A percentile compares a stretch with the other conserved stretches of the same genome.
phyloP scores from a whole-genome alignment of 2,113 vertebrate genomes.

The Astur gentilis region DNA sequence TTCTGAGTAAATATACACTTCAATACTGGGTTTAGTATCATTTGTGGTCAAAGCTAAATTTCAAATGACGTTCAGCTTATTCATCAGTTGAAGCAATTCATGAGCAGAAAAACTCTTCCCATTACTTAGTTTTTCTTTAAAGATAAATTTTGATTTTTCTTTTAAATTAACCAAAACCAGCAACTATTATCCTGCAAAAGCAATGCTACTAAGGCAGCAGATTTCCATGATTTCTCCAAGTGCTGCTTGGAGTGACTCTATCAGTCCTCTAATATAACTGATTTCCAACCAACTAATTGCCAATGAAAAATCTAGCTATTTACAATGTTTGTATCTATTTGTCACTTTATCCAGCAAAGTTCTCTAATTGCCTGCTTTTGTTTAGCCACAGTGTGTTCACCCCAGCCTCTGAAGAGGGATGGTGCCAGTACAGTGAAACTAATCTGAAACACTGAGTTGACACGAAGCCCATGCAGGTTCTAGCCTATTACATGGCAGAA shows the following conservation, averaged over 20 bases:
- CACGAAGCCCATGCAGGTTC: not conserved
- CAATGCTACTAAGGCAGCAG: not conserved
- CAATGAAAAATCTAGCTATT: not conserved
- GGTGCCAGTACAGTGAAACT: not conserved
- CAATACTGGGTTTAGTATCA: not conserved
- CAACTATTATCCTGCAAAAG: not conserved
- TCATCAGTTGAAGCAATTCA: not conserved
- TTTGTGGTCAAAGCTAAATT: not conserved
- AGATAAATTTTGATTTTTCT: not conserved
- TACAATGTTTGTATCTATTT: not conserved
- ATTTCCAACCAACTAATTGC: not conserved
- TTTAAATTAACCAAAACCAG: not conserved
- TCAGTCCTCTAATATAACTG: not conserved
- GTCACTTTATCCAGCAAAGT: not conserved
- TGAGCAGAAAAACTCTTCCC: not conserved
- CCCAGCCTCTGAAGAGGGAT: not conserved
- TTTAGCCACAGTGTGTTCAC: not conserved
- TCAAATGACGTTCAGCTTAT: not conserved
- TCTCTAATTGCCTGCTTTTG: not conserved
- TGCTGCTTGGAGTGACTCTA: not conserved
- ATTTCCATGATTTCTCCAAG: not conserved
- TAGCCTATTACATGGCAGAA: not conserved
- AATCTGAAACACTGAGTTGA: not conserved
- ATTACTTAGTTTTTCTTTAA: not conserved
- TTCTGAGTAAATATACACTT: not conserved